phyloP scores from a whole-genome alignment of 2,797 vertebrate species.

The Anguilla marmorata region DNA sequence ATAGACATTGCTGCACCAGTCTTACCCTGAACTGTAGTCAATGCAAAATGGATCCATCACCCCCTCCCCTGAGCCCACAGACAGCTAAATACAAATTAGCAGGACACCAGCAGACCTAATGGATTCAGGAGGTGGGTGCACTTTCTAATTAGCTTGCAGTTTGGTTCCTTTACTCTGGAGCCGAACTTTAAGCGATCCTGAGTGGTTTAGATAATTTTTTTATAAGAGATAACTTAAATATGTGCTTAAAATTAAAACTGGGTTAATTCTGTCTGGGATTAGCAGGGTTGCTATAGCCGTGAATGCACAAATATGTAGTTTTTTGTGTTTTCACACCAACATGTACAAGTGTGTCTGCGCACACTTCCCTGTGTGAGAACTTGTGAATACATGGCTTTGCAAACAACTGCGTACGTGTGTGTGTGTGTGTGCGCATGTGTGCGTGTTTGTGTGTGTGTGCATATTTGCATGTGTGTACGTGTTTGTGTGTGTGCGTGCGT shows the following conservation, averaged over 20 bases:
- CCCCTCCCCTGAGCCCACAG: slow-evolving; percentile 44
- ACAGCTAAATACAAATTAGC: slow-evolving; percentile 70
- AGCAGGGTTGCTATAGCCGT: slow-evolving; percentile 15
- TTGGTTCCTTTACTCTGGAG: slow-evolving; percentile 38
- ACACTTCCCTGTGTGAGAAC: neutral
- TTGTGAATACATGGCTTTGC: neutral
- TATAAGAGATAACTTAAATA: slow-evolving; percentile 6
- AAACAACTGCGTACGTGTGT: slow-evolving; percentile 1
- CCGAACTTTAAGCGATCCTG: slow-evolving; percentile 18
- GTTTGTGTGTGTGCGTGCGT: slow-evolving; percentile 26
- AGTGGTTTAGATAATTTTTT: slow-evolving; percentile 16
- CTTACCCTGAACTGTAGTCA: slow-evolving; percentile 61
- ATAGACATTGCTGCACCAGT: slow-evolving; percentile 46
- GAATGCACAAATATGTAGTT: neutral
- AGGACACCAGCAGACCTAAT: slow-evolving; percentile 53
- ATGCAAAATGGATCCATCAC: slow-evolving; percentile 69
- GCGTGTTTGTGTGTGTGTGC: slow-evolving; percentile 13
- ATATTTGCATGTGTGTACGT: slow-evolving; percentile 1
- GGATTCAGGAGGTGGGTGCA: slow-evolving; percentile 43
- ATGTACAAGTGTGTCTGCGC: neutral
- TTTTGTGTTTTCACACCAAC: neutral
- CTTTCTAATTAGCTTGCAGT: slow-evolving; percentile 47
- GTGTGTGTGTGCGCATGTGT: slow-evolving; percentile 9
- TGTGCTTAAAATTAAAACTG: slow-evolving; percentile 34
- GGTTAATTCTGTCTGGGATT: slow-evolving; percentile 29